Conservation (phyloP, 2,888 invertebrate genomes). For the Cheiracanthium punctorium region DNA sequence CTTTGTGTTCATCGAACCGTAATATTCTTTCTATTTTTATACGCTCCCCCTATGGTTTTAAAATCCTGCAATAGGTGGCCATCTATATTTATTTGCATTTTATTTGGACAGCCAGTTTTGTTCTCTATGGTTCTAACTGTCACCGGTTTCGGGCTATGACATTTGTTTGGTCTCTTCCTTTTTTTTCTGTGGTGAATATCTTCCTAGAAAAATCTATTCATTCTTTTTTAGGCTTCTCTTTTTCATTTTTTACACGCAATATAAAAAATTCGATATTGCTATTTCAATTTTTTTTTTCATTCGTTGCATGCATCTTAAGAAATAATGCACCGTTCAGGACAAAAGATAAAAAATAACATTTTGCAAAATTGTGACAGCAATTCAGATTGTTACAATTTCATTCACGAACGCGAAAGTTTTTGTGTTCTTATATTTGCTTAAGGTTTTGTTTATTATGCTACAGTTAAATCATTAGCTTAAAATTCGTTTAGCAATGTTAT, state of each 20-base stretch:
- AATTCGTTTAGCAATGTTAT: too few relatives aligned
- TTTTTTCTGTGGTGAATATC: constrained; percentile 24
- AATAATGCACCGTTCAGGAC: constrained; percentile 41
- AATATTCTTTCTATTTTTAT: constrained; percentile 2
- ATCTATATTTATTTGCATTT: constrained; percentile 63
- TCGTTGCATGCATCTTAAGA: constrained; percentile 34
- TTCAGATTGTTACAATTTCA: too few relatives aligned
- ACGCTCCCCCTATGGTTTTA: constrained; percentile 19
- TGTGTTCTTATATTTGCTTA: too few relatives aligned
- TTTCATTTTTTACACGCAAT: background rate
- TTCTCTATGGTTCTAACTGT: constrained; percentile 57
- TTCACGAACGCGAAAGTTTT: constrained; percentile 40
- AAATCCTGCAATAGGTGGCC: constrained; percentile 26
- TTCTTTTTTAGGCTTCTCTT: background rate
- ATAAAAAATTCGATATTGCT: constrained; percentile 26
- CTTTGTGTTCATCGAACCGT: background rate
- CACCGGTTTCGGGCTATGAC: constrained; percentile 34
- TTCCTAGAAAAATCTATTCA: background rate
- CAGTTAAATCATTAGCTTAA: too few relatives aligned
- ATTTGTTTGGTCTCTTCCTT: constrained; percentile 53
- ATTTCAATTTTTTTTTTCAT: constrained; percentile 30
- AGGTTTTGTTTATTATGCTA: too few relatives aligned
- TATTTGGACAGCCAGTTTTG: constrained; percentile 58
- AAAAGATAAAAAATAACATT: constrained; percentile 36
- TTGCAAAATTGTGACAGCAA: constrained; percentile 33